Evolutionary conservation across 2,888 invertebrate species (phyloP).

Genomic region (Amitus sp.): DNA sequence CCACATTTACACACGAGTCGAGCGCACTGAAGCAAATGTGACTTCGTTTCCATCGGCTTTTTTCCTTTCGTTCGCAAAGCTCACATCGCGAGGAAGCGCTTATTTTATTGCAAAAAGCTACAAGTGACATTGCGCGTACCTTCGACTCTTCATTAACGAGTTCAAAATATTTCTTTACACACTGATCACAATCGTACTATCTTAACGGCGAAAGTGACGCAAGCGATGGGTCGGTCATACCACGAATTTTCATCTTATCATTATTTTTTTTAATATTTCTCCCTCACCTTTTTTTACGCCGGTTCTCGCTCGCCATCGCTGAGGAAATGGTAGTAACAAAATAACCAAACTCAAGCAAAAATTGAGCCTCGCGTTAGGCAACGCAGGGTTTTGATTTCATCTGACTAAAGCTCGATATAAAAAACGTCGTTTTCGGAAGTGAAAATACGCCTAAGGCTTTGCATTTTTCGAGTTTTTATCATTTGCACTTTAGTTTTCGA

Average conservation of each 20-base stretch:
- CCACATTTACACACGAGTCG: slow-evolving; percentile 42
- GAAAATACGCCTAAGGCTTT: too few relatives aligned
- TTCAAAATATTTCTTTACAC: slow-evolving; percentile 41
- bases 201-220: slow-evolving; percentile 37
- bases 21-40: slow-evolving; percentile 42
- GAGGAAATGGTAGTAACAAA: too few relatives aligned
- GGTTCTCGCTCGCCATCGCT: too few relatives aligned
- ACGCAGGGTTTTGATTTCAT: too few relatives aligned
- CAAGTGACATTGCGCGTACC: slow-evolving; percentile 42
- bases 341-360: too few relatives aligned
- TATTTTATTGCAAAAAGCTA: slow-evolving; percentile 36
- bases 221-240: slow-evolving; percentile 37
- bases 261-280: not conserved
- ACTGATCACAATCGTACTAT: slow-evolving; percentile 41
- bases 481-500: too few relatives aligned
- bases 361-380: too few relatives aligned
- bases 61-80: slow-evolving; percentile 27
- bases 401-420: too few relatives aligned
- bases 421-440: too few relatives aligned
- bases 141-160: slow-evolving; percentile 40
- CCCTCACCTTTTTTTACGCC: too few relatives aligned
- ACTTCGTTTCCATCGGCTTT: slow-evolving; percentile 31
- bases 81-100: slow-evolving; percentile 39
- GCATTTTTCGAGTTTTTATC: too few relatives aligned
- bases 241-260: slow-evolving; percentile 27